Evolutionary conservation across 2,113 vertebrate genomes (phyloP).

Genomic region (Vimba vimba): DNA sequence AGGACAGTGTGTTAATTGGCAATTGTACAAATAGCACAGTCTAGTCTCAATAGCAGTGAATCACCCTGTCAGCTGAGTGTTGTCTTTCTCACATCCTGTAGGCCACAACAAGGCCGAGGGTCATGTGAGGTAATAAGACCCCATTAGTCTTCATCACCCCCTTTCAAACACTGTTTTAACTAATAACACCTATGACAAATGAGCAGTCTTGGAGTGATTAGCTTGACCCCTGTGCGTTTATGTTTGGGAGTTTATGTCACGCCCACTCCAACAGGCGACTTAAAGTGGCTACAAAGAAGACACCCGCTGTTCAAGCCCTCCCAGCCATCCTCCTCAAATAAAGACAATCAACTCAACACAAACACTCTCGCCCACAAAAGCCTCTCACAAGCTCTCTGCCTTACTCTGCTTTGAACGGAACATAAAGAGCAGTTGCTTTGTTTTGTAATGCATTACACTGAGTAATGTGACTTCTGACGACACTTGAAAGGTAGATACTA

Average conservation of each 20-base stretch:
- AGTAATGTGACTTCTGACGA: slow-evolving; percentile 14
- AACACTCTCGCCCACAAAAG: slow-evolving; percentile 26
- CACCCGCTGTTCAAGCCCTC: slow-evolving; percentile 25
- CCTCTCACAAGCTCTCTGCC: slow-evolving; percentile 30
- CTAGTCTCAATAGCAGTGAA: slow-evolving; percentile 23
- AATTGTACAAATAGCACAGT: slow-evolving; percentile 15
- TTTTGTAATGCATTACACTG: slow-evolving; percentile 32
- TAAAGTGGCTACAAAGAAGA: slow-evolving; percentile 46
- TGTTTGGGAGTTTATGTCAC: slow-evolving; percentile 27
- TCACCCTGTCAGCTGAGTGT: slow-evolving; percentile 42
- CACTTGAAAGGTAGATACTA: neutral
- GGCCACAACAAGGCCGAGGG: slow-evolving; percentile 21
- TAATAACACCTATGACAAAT: slow-evolving; percentile 30
- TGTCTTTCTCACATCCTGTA: slow-evolving; percentile 40
- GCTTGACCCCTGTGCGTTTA: slow-evolving; percentile 10
- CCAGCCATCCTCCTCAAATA: slow-evolving; percentile 28
- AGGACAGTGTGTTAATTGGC: slow-evolving; percentile 3
- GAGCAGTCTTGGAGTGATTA: slow-evolving; percentile 30
- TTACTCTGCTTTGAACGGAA: slow-evolving; percentile 18
- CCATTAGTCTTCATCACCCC: slow-evolving; percentile 45
- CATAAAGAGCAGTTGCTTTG: slow-evolving; percentile 50
- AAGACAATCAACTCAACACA: slow-evolving; percentile 66
- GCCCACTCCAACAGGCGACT: slow-evolving; percentile 56
- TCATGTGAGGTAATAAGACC: slow-evolving; percentile 1
- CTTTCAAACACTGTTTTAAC: slow-evolving; percentile 36